phyloP scores from a whole-genome alignment of 2,113 vertebrate species.

The Cettia cetti region DNA sequence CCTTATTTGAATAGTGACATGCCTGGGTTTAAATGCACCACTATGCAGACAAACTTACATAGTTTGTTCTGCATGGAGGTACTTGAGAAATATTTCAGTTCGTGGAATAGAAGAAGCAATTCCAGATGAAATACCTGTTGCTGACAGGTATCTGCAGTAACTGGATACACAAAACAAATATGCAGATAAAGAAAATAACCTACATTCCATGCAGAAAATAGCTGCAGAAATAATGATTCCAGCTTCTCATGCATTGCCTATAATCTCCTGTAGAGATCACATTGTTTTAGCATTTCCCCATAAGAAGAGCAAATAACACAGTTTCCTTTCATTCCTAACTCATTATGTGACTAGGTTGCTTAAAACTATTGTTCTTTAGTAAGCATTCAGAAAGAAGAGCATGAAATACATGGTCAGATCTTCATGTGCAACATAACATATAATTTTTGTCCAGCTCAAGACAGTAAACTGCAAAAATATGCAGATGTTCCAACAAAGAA shows the following conservation, averaged over 20 bases:
- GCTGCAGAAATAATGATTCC: neutral
- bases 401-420: neutral
- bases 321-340: neutral
- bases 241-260: neutral
- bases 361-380: neutral
- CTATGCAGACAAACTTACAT: neutral
- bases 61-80: neutral
- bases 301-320: neutral
- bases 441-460: neutral
- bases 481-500: neutral
- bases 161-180: neutral
- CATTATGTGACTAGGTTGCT: neutral
- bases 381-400: neutral
- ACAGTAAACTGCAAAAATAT: neutral
- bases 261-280: neutral
- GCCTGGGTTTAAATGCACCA: neutral
- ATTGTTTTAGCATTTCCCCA: neutral
- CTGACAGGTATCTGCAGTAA: neutral
- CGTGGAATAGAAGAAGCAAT: neutral
- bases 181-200: neutral
- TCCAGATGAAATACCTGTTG: neutral
- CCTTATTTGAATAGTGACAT: neutral
- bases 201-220: neutral
- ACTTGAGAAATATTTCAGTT: neutral
- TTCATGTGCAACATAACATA: neutral